Evolutionary conservation across 2,113 vertebrate genomes (phyloP).

Genomic region (Brachyistius frenatus): DNA sequence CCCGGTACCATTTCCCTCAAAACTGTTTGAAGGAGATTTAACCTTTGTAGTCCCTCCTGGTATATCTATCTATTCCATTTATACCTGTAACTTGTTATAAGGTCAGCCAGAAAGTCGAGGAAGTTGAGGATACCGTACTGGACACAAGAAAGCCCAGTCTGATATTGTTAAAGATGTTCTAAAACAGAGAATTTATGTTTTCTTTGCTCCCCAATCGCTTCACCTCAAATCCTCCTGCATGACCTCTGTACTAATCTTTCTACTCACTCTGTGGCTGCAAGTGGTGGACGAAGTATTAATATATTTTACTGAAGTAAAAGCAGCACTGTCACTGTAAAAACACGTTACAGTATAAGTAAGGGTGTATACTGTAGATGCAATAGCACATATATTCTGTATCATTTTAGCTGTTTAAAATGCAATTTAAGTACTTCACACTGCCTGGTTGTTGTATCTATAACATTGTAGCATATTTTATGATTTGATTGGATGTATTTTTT

Average conservation of each 20-base stretch:
- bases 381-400: no score
- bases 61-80: no score
- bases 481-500: background rate
- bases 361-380: no score
- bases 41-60: background rate
- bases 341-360: no score
- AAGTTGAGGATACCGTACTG: background rate
- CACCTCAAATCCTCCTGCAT: no score
- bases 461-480: background rate
- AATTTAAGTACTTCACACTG: background rate
- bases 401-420: background rate
- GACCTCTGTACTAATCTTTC: no score
- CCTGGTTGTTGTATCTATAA: background rate
- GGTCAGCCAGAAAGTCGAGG: conserved; percentile 23
- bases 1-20: background rate
- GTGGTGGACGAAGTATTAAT: no score
- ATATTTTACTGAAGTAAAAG: no score
- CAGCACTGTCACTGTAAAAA: no score
- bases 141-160: background rate
- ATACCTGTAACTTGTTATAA: conserved; percentile 19
- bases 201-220: background rate
- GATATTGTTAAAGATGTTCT: background rate
- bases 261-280: no score
- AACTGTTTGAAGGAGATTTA: conserved; percentile 20
- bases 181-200: background rate